A percentile compares a stretch with the other conserved stretches of the same genome.
phyloP scores from a whole-genome alignment of 2,113 vertebrate species.

The Heterochromis multidens region DNA sequence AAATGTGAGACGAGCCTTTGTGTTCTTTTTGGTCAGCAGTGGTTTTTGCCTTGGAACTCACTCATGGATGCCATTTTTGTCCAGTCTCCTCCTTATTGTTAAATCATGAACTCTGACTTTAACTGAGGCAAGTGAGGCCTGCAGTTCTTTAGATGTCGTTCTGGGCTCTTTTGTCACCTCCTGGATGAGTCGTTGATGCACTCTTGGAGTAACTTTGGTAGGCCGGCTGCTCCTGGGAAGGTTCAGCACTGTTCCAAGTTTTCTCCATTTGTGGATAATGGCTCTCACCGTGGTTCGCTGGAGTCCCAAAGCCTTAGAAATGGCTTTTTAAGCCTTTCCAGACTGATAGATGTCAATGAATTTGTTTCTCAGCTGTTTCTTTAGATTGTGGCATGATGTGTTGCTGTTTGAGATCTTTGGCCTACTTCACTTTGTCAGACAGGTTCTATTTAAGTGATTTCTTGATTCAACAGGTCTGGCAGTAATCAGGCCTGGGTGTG shows the following conservation, averaged over 20 bases:
- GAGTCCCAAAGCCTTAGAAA: background rate
- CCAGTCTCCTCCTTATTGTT: background rate
- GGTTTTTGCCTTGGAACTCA: background rate
- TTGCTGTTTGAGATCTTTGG: background rate
- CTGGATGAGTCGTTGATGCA: background rate
- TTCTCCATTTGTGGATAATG: background rate
- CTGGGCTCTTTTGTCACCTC: background rate
- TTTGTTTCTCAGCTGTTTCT: background rate
- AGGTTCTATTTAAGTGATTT: background rate
- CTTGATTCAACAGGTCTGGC: background rate
- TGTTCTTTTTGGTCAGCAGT: background rate
- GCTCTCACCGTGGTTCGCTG: background rate
- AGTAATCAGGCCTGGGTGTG: background rate
- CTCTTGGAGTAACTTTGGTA: background rate
- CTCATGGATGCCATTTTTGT: background rate
- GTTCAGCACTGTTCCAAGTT: background rate
- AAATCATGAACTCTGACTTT: background rate
- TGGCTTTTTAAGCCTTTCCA: background rate
- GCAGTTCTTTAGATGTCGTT: background rate
- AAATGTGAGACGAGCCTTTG: background rate
- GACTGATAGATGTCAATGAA: background rate
- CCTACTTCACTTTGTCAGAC: background rate
- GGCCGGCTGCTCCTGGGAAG: background rate
- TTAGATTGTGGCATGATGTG: background rate
- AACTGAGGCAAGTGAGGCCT: background rate